Percentiles rank a stretch among this genome's conserved stretches.
These are phyloP conservation scores for Malurus melanocephalus DNA, from an alignment of 2,113 vertebrate species.

Conservation along the genomic window DNA sequence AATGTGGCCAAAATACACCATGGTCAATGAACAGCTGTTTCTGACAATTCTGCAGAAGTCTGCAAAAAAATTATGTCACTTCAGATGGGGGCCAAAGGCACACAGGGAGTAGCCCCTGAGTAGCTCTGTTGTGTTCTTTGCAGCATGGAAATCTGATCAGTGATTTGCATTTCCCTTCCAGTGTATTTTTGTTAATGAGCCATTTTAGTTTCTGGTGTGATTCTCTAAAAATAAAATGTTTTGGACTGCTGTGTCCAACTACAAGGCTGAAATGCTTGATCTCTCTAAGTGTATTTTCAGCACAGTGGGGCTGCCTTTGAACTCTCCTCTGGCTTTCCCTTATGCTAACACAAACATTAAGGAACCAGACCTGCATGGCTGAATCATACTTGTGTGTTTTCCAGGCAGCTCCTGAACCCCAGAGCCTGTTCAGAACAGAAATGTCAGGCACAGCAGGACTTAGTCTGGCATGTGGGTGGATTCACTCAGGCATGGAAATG, in stretches of 20 bases:
- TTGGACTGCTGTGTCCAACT: not conserved
- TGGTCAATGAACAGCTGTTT: not conserved
- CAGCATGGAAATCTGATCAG: not conserved
- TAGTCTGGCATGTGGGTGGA: constrained; percentile 49
- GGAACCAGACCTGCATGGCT: constrained; percentile 12
- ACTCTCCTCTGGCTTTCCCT: constrained; percentile 30
- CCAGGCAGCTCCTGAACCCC: constrained; percentile 36
- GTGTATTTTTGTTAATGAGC: constrained; percentile 3
- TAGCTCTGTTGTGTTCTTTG: not conserved
- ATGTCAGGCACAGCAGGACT: constrained; percentile 49
- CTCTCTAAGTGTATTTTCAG: not conserved
- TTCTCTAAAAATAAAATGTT: not conserved
- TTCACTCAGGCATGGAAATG: constrained; percentile 65
- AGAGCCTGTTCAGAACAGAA: constrained; percentile 50
- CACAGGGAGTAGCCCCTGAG: not conserved
- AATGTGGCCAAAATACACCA: rapidly evolving
- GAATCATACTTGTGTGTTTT: constrained; percentile 31
- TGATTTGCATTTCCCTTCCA: not conserved
- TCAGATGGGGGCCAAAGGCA: not conserved
- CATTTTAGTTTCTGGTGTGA: not conserved
- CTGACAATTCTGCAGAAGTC: not conserved
- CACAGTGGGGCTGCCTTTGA: constrained; percentile 16
- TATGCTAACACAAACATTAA: not conserved
- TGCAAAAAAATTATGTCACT: not conserved
- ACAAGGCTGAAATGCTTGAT: not conserved